Percentiles rank a stretch among this genome's conserved stretches.
These are phyloP conservation scores for Drosophila nigromelanica DNA, from an alignment of 1,140 invertebrate species.

Conservation along the genomic window DNA sequence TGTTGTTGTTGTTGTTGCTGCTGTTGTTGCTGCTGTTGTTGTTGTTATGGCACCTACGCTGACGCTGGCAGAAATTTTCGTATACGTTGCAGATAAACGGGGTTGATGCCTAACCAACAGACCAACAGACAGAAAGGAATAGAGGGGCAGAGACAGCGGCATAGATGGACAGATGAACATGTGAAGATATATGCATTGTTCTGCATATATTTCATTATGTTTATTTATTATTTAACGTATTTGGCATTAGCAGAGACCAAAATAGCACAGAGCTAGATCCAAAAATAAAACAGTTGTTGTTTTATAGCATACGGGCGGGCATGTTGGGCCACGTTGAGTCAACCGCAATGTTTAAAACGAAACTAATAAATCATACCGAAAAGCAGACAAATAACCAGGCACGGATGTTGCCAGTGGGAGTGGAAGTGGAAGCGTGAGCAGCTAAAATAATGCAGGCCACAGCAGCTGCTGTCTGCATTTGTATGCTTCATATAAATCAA, in stretches of 20 bases:
- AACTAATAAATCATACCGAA: conserved; percentile 65
- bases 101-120: conserved; percentile 67
- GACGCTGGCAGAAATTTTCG: conserved; percentile 31
- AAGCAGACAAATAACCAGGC: conserved; percentile 49
- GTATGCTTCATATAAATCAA: conserved; percentile 55
- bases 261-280: conserved; percentile 5
- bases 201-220: conserved; percentile 69
- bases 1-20: conserved; percentile 36
- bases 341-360: conserved; percentile 69
- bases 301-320: not conserved
- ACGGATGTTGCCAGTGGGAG: not conserved
- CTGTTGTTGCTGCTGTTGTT: conserved; percentile 13
- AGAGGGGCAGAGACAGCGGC: too few species aligned
- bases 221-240: conserved; percentile 76
- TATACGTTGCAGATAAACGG: conserved; percentile 63
- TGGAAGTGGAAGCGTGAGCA: not conserved
- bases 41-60: conserved; percentile 40
- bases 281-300: conserved; percentile 5
- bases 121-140: conserved; percentile 5
- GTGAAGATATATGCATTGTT: conserved; percentile 43
- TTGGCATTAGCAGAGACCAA: conserved; percentile 46
- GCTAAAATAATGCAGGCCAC: not conserved
- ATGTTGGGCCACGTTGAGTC: conserved; percentile 20
- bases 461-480: conserved; percentile 36
- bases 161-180: conserved; percentile 35